These are phyloP conservation scores for Diarsia dahlii DNA, from an alignment of 2,888 invertebrate species.

Conservation along the genomic window DNA sequence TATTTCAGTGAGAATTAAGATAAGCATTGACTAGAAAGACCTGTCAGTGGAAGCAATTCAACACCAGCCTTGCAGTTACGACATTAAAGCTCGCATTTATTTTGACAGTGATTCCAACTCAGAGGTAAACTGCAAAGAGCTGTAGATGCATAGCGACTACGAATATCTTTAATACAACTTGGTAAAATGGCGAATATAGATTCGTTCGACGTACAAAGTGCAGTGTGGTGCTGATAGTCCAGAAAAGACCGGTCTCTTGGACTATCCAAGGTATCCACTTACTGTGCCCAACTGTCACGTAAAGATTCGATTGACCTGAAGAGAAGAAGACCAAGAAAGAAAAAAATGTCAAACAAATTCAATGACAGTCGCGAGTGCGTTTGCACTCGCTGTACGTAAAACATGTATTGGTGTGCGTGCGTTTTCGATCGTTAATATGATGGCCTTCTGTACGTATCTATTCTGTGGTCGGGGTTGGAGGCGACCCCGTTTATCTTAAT, in stretches of 20 bases:
- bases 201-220: neutral
- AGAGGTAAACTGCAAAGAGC: neutral
- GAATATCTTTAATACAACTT: neutral
- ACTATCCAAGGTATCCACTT: neutral
- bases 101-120: neutral
- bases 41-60: neutral
- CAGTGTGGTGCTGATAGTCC: neutral
- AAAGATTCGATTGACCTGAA: no score
- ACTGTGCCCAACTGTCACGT: no score
- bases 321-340: no score
- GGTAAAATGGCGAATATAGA: neutral
- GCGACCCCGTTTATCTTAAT: slow-evolving; percentile 85
- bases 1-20: neutral
- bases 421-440: neutral
- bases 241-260: neutral
- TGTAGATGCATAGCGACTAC: neutral
- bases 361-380: no score
- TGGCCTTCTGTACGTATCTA: slow-evolving; percentile 10
- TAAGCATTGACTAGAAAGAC: neutral
- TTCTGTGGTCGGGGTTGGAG: slow-evolving; percentile 56
- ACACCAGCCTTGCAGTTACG: neutral
- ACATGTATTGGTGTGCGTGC: no score
- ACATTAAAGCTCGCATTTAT: neutral
- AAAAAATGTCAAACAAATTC: no score
- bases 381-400: no score